Percentiles rank a stretch among this genome's conserved stretches.
Evolutionary conservation across 92 coral and sea anemone species (phyloP).

Genomic region (Diadumene lineata): DNA sequence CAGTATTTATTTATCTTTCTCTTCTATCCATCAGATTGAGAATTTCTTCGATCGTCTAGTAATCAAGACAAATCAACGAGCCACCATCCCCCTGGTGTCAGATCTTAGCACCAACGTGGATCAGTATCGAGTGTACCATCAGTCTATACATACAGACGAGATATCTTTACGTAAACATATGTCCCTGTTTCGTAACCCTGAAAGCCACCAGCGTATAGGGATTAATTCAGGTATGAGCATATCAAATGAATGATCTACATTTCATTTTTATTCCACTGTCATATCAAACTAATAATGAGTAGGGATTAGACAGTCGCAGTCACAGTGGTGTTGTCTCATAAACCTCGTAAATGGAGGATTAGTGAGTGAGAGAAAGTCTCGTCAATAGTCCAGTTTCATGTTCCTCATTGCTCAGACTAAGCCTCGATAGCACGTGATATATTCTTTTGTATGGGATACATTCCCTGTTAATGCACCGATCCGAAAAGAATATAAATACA

Average conservation of each 20-base stretch:
- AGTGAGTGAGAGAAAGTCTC: no score
- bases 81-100: slow-evolving; percentile 81
- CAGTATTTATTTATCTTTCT: neutral
- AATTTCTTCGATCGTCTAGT: slow-evolving; percentile 81
- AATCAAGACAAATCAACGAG: slow-evolving; percentile 77
- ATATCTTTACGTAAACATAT: slow-evolving; percentile 44
- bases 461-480: no score
- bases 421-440: no score
- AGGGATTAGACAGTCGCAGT: no score
- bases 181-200: slow-evolving; percentile 51
- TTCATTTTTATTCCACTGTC: no score
- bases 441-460: no score
- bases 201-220: slow-evolving; percentile 22
- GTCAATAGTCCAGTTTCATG: no score
- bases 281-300: no score
- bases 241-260: neutral
- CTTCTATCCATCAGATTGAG: slow-evolving; percentile 54
- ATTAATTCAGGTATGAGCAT: neutral
- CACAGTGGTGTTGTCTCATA: no score
- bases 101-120: slow-evolving; percentile 64
- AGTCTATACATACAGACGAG: slow-evolving; percentile 35
- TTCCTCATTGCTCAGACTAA: no score
- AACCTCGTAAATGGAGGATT: no score
- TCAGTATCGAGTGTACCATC: slow-evolving; percentile 50
- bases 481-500: no score